These are phyloP conservation scores for Neodontobutis hainanensis DNA, from an alignment of 2,113 vertebrate species.

Conservation along the genomic window DNA sequence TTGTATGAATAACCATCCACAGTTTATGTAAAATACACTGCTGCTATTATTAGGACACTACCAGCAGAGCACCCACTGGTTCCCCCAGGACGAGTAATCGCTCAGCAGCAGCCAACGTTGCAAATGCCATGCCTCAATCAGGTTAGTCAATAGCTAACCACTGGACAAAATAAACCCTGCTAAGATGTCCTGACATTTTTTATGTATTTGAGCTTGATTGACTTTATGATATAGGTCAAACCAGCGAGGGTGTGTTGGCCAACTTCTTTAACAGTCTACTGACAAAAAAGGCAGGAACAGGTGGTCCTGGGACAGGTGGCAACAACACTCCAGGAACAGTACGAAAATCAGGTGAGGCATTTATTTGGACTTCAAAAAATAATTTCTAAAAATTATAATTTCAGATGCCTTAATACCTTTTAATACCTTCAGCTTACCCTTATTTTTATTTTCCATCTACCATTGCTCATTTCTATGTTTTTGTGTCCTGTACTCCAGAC, in stretches of 20 bases:
- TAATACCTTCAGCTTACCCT: not conserved
- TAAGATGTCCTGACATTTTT: not conserved
- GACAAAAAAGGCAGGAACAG: conserved; percentile 95
- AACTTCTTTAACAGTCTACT: conserved; percentile 99
- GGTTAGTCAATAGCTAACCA: conserved; percentile 70
- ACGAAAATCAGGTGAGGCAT: conserved; percentile 90
- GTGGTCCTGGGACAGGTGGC: conserved; percentile 82
- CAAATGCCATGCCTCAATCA: conserved; percentile 91
- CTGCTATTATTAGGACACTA: conserved; percentile 79
- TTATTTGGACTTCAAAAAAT: too few relatives aligned
- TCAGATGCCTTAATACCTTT: not conserved
- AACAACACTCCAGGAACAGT: conserved; percentile 88
- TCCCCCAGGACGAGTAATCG: conserved; percentile 92
- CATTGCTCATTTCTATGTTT: conserved; percentile 6
- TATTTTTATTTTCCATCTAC: conserved; percentile 18
- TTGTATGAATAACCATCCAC: not conserved
- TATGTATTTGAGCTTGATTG: not conserved
- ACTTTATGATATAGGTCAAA: conserved; percentile 86
- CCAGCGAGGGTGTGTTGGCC: conserved; percentile 96
- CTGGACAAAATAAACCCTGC: not conserved
- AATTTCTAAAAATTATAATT: too few relatives aligned
- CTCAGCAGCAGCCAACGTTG: conserved; percentile 89
- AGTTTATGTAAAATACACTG: conserved; percentile 25
- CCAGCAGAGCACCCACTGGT: conserved; percentile 89
- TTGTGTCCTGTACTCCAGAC: conserved; percentile 35